A percentile compares a stretch with the other conserved stretches of the same genome.
Conservation (phyloP, 2,113 vertebrate genomes). For the Lichenostomus cassidix region DNA sequence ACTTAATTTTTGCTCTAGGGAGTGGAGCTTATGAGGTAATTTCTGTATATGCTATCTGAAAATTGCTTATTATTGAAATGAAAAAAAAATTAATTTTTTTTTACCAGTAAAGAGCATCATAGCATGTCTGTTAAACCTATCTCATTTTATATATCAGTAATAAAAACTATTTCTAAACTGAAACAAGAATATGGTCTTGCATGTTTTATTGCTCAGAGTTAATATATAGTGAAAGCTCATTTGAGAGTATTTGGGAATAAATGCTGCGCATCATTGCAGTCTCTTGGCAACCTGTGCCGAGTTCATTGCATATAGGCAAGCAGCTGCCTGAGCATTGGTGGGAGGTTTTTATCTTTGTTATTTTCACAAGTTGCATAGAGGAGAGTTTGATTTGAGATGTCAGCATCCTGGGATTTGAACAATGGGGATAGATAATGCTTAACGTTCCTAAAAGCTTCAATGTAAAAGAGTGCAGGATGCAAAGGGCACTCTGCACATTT, state of each 20-base stretch:
- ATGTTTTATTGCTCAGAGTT: conserved; percentile 18
- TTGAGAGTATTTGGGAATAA: conserved; percentile 25
- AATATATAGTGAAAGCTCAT: neutral
- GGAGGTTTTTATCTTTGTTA: conserved; percentile 34
- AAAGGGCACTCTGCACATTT: neutral
- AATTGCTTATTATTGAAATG: neutral
- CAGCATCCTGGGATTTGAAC: neutral
- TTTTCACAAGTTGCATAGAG: neutral
- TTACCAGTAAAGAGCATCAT: neutral
- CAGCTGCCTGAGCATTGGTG: neutral
- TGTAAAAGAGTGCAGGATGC: neutral
- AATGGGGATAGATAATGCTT: neutral
- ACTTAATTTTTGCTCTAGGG: neutral
- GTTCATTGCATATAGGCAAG: neutral
- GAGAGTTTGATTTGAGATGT: neutral
- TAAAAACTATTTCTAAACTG: conserved; percentile 11
- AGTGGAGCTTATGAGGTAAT: neutral
- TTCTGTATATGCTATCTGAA: neutral
- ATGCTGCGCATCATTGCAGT: conserved; percentile 13
- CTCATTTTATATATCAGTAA: neutral
- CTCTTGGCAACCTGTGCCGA: conserved; percentile 17
- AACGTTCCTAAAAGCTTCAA: neutral
- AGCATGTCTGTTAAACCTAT: neutral
- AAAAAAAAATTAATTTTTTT: too few species aligned
- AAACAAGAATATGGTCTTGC: neutral